Evolutionary conservation across 2,888 invertebrate species (phyloP).

Genomic region (Tortrix viridana): DNA sequence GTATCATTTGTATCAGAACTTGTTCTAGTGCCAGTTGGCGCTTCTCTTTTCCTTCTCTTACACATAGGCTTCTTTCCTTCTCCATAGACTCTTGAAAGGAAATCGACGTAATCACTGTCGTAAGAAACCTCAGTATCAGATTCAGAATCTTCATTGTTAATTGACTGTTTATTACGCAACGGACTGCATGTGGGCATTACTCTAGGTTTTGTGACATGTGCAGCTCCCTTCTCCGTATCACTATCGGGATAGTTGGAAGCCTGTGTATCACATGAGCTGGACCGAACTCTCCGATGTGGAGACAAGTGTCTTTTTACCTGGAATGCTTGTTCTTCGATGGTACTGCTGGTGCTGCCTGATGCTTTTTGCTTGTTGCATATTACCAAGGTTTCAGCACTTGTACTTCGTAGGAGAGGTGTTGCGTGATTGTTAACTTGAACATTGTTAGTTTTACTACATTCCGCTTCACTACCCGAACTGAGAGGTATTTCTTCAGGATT

Average conservation of each 20-base stretch:
- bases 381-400: slow-evolving; percentile 68
- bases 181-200: slow-evolving; percentile 32
- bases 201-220: slow-evolving; percentile 48
- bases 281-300: slow-evolving; percentile 55
- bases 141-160: slow-evolving; percentile 56
- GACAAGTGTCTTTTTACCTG: slow-evolving; percentile 59
- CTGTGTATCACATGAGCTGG: slow-evolving; percentile 68
- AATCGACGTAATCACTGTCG: slow-evolving; percentile 73
- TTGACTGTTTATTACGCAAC: slow-evolving; percentile 17
- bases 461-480: slow-evolving; percentile 65
- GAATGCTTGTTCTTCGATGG: slow-evolving; percentile 55
- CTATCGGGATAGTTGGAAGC: slow-evolving; percentile 68
- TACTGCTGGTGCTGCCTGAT: slow-evolving; percentile 54
- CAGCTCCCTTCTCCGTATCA: slow-evolving; percentile 56
- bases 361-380: slow-evolving; percentile 51
- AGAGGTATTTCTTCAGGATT: slow-evolving; percentile 76
- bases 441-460: slow-evolving; percentile 46
- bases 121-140: slow-evolving; percentile 70
- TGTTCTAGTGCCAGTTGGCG: slow-evolving; percentile 45
- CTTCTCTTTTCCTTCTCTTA: slow-evolving; percentile 58
- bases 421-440: slow-evolving; percentile 42
- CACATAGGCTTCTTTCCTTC: slow-evolving; percentile 60
- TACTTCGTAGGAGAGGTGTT: slow-evolving; percentile 54
- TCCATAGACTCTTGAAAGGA: slow-evolving; percentile 70
- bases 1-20: slow-evolving; percentile 50